These are phyloP conservation scores for Rana temporaria DNA, from an alignment of 2,113 vertebrate genomes.

Conservation along the genomic window DNA sequence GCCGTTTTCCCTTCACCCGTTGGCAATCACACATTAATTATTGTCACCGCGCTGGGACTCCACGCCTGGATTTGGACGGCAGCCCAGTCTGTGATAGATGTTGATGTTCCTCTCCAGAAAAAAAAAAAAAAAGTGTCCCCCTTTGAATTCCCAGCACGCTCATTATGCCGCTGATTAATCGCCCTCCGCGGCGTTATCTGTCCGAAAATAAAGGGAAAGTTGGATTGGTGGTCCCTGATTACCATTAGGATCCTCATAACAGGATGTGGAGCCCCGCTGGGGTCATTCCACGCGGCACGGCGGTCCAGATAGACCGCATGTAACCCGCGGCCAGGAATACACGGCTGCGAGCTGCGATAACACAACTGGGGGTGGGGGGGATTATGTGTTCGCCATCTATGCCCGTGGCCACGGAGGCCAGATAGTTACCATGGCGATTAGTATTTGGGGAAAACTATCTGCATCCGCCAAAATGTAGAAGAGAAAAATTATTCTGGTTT, in stretches of 20 bases:
- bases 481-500: too few species aligned
- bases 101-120: neutral
- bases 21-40: neutral
- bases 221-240: constrained; percentile 17
- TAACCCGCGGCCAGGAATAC: neutral
- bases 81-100: constrained; percentile 15
- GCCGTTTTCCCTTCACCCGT: neutral
- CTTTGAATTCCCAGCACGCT: neutral
- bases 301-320: neutral
- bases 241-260: constrained; percentile 14
- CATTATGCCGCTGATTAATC: constrained; percentile 26
- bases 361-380: neutral
- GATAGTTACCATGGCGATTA: neutral
- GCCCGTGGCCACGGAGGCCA: neutral
- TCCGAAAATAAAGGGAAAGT: neutral
- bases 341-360: constrained; percentile 2
- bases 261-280: constrained; percentile 42
- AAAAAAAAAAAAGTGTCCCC: constrained; percentile 1
- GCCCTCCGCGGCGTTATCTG: constrained; percentile 22
- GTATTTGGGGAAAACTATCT: neutral
- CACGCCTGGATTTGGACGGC: neutral
- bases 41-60: neutral
- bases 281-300: constrained; percentile 1
- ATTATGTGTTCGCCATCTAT: too few species aligned
- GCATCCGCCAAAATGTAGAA: neutral